Evolutionary conservation across 2,797 vertebrate genomes (phyloP).

Genomic region (Cyprinodon diabolis): DNA sequence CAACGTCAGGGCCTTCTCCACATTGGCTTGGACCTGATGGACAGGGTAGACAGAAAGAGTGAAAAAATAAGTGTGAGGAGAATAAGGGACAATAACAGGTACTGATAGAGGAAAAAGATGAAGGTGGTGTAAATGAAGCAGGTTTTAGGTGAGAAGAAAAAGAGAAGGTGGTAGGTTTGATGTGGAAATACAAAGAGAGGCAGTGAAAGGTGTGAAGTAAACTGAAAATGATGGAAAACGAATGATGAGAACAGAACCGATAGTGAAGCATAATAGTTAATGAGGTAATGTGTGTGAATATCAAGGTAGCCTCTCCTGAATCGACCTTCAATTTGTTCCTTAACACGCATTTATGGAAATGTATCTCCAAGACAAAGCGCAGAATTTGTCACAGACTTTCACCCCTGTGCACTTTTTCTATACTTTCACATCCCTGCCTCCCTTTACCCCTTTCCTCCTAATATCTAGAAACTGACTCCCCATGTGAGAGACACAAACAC

Average conservation of each 20-base stretch:
- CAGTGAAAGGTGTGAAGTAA: background rate
- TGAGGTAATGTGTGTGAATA: slow-evolving; percentile 46
- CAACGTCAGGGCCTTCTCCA: slow-evolving; percentile 94
- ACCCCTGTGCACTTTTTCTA: slow-evolving; percentile 21
- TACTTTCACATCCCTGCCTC: slow-evolving; percentile 11
- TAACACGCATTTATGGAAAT: background rate
- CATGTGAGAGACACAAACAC: slow-evolving; percentile 38
- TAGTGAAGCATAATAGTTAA: slow-evolving; percentile 41
- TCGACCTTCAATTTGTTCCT: slow-evolving; percentile 7
- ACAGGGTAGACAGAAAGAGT: slow-evolving; percentile 36
- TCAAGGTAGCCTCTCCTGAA: slow-evolving; percentile 8
- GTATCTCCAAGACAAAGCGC: slow-evolving; percentile 14
- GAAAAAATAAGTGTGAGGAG: slow-evolving; percentile 3
- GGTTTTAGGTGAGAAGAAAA: slow-evolving; percentile 8
- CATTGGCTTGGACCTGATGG: slow-evolving; percentile 91
- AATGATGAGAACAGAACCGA: slow-evolving; percentile 18
- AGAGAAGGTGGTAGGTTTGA: background rate
- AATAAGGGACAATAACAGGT: background rate
- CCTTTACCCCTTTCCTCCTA: slow-evolving; percentile 13
- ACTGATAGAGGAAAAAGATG: slow-evolving; percentile 1
- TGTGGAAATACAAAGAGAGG: background rate
- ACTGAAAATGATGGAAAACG: background rate
- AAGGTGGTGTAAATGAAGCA: slow-evolving; percentile 13
- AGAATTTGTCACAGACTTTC: slow-evolving; percentile 11
- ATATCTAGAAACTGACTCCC: slow-evolving; percentile 30